Percentiles rank a stretch among this genome's conserved stretches.
Conservation (phyloP, 2,113 vertebrate species). For the Pelusios castaneus region DNA sequence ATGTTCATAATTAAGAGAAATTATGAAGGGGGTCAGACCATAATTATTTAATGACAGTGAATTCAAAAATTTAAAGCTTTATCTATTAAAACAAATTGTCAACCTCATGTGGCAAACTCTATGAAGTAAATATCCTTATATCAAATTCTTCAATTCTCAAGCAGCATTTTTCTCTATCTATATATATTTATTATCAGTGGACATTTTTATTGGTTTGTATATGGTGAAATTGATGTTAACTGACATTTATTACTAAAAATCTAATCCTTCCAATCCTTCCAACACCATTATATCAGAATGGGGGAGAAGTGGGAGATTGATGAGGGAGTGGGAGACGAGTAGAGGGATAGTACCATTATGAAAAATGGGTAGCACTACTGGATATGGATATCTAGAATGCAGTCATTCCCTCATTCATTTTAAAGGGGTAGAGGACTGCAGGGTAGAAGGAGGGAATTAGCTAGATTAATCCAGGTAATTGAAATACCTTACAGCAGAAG, state of each 20-base stretch:
- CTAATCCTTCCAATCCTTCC: background rate
- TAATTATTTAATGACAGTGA: background rate
- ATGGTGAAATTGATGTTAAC: background rate
- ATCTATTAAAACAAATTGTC: background rate
- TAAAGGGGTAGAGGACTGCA: background rate
- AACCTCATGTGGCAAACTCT: background rate
- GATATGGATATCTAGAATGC: background rate
- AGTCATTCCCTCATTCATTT: background rate
- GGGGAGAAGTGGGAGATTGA: too few relatives aligned
- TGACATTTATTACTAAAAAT: background rate
- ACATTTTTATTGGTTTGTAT: background rate
- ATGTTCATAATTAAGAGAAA: background rate
- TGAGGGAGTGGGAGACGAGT: background rate
- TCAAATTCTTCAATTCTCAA: background rate
- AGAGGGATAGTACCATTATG: background rate
- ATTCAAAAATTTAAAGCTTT: background rate
- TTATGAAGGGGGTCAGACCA: background rate
- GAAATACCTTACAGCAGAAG: background rate
- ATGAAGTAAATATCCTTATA: background rate
- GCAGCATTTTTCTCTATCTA: background rate
- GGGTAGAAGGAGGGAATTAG: background rate
- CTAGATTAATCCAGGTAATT: background rate
- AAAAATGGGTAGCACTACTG: background rate
- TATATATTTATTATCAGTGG: too few relatives aligned
- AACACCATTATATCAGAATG: background rate